phyloP scores from a whole-genome alignment of 2,888 invertebrate genomes.

The Caenorhabditis imperialis region DNA sequence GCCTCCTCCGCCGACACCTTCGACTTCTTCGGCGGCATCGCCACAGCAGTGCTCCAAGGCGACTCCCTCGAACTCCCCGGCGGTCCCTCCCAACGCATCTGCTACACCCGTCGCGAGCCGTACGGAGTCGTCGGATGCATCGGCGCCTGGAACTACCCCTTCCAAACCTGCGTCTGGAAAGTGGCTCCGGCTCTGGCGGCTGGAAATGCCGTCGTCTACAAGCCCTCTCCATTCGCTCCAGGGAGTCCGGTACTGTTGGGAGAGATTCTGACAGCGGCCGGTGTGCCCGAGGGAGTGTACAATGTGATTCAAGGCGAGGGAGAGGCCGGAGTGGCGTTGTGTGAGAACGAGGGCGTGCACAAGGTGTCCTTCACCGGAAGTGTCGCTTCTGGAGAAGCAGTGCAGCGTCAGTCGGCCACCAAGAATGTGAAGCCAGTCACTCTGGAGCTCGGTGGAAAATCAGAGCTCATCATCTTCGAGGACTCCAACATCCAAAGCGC shows the following conservation, averaged over 20 bases:
- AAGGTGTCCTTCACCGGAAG: conserved; percentile 82
- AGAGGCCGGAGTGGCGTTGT: conserved; percentile 80
- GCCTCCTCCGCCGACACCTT: conserved; percentile 81
- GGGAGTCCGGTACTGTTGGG: conserved; percentile 81
- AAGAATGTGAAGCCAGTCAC: conserved; percentile 78
- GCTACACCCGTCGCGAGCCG: conserved; percentile 75
- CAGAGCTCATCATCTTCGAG: conserved; percentile 81
- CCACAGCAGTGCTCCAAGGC: conserved; percentile 53
- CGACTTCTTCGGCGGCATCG: conserved; percentile 81
- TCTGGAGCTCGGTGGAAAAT: conserved; percentile 82
- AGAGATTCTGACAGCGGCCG: conserved; percentile 81
- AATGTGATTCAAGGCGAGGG: conserved; percentile 81
- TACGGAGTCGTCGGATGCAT: conserved; percentile 76
- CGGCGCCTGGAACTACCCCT: conserved; percentile 77
- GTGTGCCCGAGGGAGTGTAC: conserved; percentile 81
- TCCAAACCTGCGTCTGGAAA: conserved; percentile 75
- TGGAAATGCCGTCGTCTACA: conserved; percentile 82
- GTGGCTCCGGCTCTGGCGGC: conserved; percentile 80
- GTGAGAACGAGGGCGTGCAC: conserved; percentile 79
- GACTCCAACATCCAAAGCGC: conserved; percentile 81
- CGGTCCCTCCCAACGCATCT: conserved; percentile 66
- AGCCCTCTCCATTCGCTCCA: conserved; percentile 82
- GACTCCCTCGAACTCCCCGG: conserved; percentile 70
- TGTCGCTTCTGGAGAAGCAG: conserved; percentile 78
- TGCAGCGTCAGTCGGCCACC: conserved; percentile 67